Evolutionary conservation across 2,797 vertebrate species (phyloP).

Genomic region (Myotis findleyi): DNA sequence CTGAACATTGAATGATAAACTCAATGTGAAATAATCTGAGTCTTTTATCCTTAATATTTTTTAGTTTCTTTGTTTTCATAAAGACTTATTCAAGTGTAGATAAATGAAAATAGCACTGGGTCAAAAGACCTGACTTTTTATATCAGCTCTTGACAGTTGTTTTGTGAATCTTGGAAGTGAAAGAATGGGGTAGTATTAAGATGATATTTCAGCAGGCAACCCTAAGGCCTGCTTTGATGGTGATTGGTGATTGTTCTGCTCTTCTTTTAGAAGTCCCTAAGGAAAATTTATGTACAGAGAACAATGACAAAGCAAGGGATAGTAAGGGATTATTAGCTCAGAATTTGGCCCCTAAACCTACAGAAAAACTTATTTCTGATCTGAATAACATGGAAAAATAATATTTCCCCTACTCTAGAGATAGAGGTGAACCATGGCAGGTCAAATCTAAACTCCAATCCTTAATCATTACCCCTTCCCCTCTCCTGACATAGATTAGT

Average conservation of each 20-base stretch:
- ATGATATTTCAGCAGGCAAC: not conserved
- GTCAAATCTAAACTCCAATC: not conserved
- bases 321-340: not conserved
- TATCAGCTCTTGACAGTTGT: not conserved
- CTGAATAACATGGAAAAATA: not conserved
- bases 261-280: not conserved
- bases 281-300: not conserved
- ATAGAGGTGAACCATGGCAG: not conserved
- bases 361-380: not conserved
- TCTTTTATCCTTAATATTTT: not conserved
- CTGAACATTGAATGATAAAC: not conserved
- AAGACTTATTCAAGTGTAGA: not conserved
- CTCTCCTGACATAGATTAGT: not conserved
- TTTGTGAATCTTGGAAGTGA: not conserved
- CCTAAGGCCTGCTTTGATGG: not conserved
- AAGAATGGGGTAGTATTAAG: not conserved
- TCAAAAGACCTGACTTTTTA: not conserved
- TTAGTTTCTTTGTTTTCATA: constrained; percentile 7
- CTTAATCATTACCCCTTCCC: not conserved
- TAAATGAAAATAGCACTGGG: not conserved
- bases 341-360: not conserved
- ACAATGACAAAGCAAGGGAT: not conserved
- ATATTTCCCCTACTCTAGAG: not conserved
- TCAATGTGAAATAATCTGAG: not conserved
- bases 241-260: not conserved